Conservation (phyloP, 2,888 invertebrate species). For the Panzeria rudis region DNA sequence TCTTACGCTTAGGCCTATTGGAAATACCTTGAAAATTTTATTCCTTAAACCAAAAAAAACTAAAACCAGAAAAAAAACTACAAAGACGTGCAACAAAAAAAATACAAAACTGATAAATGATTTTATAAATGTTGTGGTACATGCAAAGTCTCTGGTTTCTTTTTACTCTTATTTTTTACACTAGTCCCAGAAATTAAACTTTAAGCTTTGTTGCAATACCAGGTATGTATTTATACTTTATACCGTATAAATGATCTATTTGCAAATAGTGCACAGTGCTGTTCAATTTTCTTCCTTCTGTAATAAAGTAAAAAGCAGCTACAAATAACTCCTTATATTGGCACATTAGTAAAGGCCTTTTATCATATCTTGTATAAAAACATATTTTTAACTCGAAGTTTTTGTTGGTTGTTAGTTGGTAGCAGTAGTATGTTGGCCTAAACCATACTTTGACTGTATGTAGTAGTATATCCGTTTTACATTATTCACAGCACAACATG, state of each 20-base stretch:
- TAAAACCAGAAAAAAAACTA: neutral
- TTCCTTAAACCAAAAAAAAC: neutral
- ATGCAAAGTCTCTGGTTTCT: constrained; percentile 57
- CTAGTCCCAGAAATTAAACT: constrained; percentile 60
- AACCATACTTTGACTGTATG: neutral
- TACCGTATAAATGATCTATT: constrained; percentile 47
- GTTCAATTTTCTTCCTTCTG: constrained; percentile 16
- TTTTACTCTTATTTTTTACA: constrained; percentile 11
- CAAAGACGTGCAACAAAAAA: neutral
- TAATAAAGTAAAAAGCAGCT: neutral
- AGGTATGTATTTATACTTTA: constrained; percentile 3
- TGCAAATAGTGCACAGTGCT: constrained; percentile 19
- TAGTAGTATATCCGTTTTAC: constrained; percentile 56
- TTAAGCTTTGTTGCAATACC: constrained; percentile 64
- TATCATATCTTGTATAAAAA: constrained; percentile 58
- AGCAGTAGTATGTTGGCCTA: constrained; percentile 20
- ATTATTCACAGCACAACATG: constrained; percentile 67
- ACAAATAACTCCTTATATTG: constrained; percentile 69
- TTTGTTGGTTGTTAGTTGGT: constrained; percentile 18
- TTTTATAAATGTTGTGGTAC: constrained; percentile 59
- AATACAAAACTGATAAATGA: constrained; percentile 60
- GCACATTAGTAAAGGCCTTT: constrained; percentile 69
- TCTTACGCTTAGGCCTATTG: neutral
- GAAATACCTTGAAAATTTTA: neutral
- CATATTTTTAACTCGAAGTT: neutral